phyloP scores from a whole-genome alignment of 2,888 invertebrate genomes.

The Agriopis leucophaearia region DNA sequence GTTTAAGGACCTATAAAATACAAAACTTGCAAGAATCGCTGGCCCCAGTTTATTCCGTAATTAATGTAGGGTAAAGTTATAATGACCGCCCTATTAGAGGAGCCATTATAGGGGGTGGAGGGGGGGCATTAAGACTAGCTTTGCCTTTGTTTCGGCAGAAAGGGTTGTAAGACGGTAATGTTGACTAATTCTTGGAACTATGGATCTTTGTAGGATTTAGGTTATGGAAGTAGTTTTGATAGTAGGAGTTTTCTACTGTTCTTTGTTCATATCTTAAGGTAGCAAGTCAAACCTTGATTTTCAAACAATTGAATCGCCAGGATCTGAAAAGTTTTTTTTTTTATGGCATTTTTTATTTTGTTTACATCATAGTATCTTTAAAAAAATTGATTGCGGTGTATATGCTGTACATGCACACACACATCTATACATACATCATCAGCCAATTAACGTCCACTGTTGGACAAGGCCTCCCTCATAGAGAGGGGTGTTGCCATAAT shows the following conservation, averaged over 20 bases:
- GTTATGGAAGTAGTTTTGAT: not conserved
- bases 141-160: conserved; percentile 40
- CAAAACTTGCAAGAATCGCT: conserved; percentile 43
- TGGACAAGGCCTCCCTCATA: too few species aligned
- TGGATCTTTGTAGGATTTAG: not conserved
- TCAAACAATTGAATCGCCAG: too few species aligned
- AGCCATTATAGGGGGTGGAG: conserved; percentile 49
- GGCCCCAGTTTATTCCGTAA: conserved; percentile 42
- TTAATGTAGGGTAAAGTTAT: conserved; percentile 58
- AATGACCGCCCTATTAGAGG: conserved; percentile 54
- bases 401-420: too few species aligned
- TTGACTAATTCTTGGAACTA: conserved; percentile 27
- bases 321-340: too few species aligned
- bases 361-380: too few species aligned
- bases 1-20: not conserved
- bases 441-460: too few species aligned
- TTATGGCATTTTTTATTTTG: too few species aligned
- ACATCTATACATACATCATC: too few species aligned
- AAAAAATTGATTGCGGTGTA: too few species aligned
- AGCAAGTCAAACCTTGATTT: too few species aligned
- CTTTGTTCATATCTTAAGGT: too few species aligned
- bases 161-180: conserved; percentile 33
- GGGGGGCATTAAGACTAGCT: conserved; percentile 31
- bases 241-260: not conserved
- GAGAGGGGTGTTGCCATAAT: too few species aligned